Percentiles rank a stretch among this genome's conserved stretches.
Conservation (phyloP, 2,888 invertebrate species). For the Leptinotarsa peninsularis region DNA sequence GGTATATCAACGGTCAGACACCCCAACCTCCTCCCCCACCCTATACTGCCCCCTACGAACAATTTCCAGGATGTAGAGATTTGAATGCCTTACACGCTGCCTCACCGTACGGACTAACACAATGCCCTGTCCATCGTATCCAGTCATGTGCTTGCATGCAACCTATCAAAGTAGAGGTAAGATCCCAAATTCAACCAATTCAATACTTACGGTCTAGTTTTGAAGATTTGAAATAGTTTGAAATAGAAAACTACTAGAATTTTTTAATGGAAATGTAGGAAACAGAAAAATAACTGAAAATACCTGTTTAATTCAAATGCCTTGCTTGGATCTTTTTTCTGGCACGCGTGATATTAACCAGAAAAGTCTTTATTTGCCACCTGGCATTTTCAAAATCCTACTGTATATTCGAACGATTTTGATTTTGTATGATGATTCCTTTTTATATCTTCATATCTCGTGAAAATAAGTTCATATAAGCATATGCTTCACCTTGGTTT, state of each 20-base stretch:
- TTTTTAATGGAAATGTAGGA: too few relatives aligned
- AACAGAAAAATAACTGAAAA: too few relatives aligned
- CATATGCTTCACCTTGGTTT: too few relatives aligned
- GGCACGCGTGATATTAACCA: too few relatives aligned
- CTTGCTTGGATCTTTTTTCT: too few relatives aligned
- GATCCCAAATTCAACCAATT: constrained; percentile 9
- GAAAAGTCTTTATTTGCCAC: too few relatives aligned
- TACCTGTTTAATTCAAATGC: too few relatives aligned
- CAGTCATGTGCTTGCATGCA: constrained; percentile 79
- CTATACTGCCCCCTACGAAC: constrained; percentile 68
- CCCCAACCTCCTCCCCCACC: constrained; percentile 69
- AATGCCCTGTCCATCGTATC: constrained; percentile 81
- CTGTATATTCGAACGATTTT: too few relatives aligned
- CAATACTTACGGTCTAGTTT: neutral
- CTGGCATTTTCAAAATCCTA: too few relatives aligned
- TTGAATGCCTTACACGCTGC: constrained; percentile 60
- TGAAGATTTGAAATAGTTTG: neutral
- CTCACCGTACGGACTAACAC: constrained; percentile 69
- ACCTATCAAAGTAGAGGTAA: constrained; percentile 65
- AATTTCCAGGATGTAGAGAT: constrained; percentile 63
- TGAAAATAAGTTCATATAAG: too few relatives aligned
- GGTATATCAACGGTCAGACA: constrained; percentile 71
- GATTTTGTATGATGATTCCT: too few relatives aligned
- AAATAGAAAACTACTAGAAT: neutral
- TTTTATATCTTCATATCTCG: too few relatives aligned